A percentile compares a stretch with the other conserved stretches of the same genome.
Conservation (phyloP, 2,113 vertebrate species). For the Halichoerus grypus region DNA sequence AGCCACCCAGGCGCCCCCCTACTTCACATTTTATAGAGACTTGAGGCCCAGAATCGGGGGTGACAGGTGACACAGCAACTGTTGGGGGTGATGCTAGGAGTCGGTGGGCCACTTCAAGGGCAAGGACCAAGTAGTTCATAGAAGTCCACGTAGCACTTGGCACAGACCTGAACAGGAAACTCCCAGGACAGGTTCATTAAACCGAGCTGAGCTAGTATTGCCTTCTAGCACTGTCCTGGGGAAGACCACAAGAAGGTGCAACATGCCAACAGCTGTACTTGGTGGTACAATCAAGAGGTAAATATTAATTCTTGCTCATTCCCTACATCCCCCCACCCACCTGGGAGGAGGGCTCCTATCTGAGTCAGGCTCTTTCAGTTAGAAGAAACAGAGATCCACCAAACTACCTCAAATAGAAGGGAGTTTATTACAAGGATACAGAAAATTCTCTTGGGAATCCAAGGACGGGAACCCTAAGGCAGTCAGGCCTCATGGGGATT, state of each 20-base stretch:
- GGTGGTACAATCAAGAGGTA: background rate
- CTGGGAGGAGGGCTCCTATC: background rate
- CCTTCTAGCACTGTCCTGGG: background rate
- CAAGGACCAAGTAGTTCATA: background rate
- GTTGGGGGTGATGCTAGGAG: background rate
- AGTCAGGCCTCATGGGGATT: background rate
- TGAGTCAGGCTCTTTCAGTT: background rate
- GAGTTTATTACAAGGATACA: background rate
- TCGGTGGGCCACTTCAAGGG: background rate
- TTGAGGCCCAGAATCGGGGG: background rate
- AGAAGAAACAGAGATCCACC: background rate
- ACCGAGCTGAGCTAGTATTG: background rate
- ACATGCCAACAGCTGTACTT: background rate
- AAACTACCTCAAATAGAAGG: background rate
- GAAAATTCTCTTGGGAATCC: background rate
- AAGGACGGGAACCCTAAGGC: background rate
- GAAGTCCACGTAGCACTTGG: background rate
- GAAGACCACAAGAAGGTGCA: background rate
- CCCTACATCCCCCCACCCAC: too few relatives aligned
- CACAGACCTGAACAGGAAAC: background rate
- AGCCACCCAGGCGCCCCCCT: background rate
- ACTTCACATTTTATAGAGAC: background rate
- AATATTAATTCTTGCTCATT: background rate
- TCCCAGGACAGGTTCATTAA: background rate
- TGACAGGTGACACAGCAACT: background rate